These are phyloP conservation scores for Drosophila littoralis DNA, from an alignment of 1,140 invertebrate species.

Conservation along the genomic window DNA sequence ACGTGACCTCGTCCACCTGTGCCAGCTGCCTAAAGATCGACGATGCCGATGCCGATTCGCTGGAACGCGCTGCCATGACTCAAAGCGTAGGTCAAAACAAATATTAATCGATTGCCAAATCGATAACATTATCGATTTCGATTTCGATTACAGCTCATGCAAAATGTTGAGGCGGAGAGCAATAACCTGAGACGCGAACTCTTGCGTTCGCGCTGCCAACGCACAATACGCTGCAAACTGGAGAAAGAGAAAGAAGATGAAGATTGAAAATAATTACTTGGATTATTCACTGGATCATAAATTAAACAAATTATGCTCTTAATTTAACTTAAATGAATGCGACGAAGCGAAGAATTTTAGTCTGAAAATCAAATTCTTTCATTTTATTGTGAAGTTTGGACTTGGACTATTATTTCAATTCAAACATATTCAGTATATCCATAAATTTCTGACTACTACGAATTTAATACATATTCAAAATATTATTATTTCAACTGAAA, in stretches of 20 bases:
- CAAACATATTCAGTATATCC: too few relatives aligned
- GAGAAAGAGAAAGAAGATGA: slow-evolving; percentile 39
- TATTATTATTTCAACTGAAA: too few relatives aligned
- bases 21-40: slow-evolving; percentile 41
- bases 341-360: too few relatives aligned
- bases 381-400: too few relatives aligned
- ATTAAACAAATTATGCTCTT: too few relatives aligned
- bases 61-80: slow-evolving; percentile 69
- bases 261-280: neutral
- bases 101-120: neutral
- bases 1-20: slow-evolving; percentile 44
- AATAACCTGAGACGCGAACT: slow-evolving; percentile 68
- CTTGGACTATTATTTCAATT: too few relatives aligned
- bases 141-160: slow-evolving; percentile 41
- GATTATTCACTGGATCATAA: too few relatives aligned
- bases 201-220: slow-evolving; percentile 63
- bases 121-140: neutral
- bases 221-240: slow-evolving; percentile 50
- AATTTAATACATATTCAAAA: too few relatives aligned
- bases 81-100: slow-evolving; percentile 60
- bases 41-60: slow-evolving; percentile 57
- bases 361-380: too few relatives aligned
- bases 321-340: too few relatives aligned
- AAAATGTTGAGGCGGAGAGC: slow-evolving; percentile 70
- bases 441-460: too few relatives aligned